These are phyloP conservation scores for Lophochroa leadbeateri DNA, from an alignment of 2,113 vertebrate species.

Conservation along the genomic window DNA sequence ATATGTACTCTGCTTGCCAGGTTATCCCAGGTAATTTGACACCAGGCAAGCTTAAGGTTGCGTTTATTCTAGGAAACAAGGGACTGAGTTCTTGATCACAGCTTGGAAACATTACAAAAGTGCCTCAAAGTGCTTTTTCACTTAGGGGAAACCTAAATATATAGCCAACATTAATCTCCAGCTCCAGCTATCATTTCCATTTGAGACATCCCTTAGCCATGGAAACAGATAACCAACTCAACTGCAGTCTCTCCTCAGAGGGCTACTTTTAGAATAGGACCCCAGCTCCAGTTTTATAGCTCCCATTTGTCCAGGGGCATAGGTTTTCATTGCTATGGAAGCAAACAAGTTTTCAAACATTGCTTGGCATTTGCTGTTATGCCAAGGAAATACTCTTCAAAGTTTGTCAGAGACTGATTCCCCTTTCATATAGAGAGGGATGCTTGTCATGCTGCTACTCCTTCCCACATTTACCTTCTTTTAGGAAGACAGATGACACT, in stretches of 20 bases:
- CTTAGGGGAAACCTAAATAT: not conserved
- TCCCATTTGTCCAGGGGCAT: not conserved
- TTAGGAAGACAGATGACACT: conserved; percentile 15
- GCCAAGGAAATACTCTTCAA: not conserved
- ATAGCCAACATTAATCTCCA: not conserved
- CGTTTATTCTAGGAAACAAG: not conserved
- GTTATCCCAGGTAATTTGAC: not conserved
- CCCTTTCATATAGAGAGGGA: not conserved
- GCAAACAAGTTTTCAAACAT: not conserved
- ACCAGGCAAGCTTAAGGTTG: not conserved
- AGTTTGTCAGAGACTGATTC: not conserved
- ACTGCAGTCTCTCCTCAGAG: not conserved
- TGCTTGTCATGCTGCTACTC: not conserved
- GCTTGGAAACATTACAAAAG: conserved; percentile 15
- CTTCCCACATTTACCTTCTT: conserved; percentile 41
- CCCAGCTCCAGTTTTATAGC: conserved; percentile 2
- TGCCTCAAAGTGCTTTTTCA: not conserved
- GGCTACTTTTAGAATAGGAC: conserved; percentile 10
- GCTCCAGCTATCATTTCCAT: not conserved
- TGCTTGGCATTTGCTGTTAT: not conserved
- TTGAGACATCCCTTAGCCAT: not conserved
- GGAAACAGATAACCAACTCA: not conserved
- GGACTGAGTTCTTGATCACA: not conserved
- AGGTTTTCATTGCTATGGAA: conserved; percentile 32
- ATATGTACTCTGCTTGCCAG: not conserved